Evolutionary conservation across 2,797 vertebrate genomes (phyloP).

Genomic region (Neostethus bicornis): DNA sequence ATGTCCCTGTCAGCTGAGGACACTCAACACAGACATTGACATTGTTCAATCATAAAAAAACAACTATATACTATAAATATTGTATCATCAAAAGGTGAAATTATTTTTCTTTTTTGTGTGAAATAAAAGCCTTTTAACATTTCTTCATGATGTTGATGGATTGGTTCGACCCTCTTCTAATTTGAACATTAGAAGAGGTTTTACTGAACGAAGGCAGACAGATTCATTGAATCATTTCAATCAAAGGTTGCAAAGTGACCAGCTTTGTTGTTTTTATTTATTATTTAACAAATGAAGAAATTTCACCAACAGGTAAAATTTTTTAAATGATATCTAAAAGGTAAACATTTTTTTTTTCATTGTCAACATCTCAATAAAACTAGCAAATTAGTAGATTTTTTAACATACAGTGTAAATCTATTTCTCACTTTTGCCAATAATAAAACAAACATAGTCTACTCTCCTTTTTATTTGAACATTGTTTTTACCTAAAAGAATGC

Average conservation of each 20-base stretch:
- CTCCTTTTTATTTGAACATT: too few species aligned
- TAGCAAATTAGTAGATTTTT: slow-evolving; percentile 9
- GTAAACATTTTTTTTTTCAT: slow-evolving; percentile 15
- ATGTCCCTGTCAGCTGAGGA: not conserved
- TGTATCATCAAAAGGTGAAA: not conserved
- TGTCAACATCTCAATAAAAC: slow-evolving; percentile 1
- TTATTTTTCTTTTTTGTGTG: not conserved
- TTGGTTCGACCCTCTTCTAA: too few species aligned
- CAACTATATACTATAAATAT: not conserved
- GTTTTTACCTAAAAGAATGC: too few species aligned
- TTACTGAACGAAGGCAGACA: slow-evolving; percentile 25
- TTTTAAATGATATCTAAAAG: slow-evolving; percentile 20
- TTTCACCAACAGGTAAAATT: slow-evolving; percentile 26
- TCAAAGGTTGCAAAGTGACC: slow-evolving; percentile 40
- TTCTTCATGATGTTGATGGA: slow-evolving; percentile 25
- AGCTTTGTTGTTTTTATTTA: slow-evolving; percentile 22
- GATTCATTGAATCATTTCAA: slow-evolving; percentile 47
- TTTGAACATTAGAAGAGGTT: too few species aligned
- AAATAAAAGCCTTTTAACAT: slow-evolving; percentile 11
- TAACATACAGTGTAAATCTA: slow-evolving; percentile 4
- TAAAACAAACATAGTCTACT: too few species aligned
- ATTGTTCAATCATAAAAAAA: slow-evolving; percentile 7
- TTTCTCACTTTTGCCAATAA: too few species aligned
- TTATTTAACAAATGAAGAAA: slow-evolving; percentile 30
- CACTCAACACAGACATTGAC: not conserved